Percentiles rank a stretch among this genome's conserved stretches.
Evolutionary conservation across 2,797 vertebrate genomes (phyloP).

Genomic region (Helicolenus hilgendorfi): DNA sequence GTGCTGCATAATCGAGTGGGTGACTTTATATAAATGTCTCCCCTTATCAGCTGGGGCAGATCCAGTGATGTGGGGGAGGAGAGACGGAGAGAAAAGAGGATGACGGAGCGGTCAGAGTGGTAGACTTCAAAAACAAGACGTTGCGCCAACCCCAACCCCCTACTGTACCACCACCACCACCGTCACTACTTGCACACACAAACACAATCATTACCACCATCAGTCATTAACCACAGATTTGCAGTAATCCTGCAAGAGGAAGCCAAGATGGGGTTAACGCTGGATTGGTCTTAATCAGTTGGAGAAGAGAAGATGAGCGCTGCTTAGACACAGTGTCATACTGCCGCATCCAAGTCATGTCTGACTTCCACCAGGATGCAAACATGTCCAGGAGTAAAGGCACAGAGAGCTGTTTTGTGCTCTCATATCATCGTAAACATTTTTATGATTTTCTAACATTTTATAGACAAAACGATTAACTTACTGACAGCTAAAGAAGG

Average conservation of each 20-base stretch:
- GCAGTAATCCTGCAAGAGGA: slow-evolving; percentile 70
- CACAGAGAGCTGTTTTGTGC: neutral
- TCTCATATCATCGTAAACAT: neutral
- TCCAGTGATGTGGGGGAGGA: slow-evolving; percentile 26
- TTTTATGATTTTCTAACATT: neutral
- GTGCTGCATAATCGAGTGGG: slow-evolving; percentile 56
- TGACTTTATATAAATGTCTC: slow-evolving; percentile 42
- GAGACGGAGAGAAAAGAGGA: neutral
- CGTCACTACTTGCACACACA: neutral
- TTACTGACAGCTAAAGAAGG: neutral
- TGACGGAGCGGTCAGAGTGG: slow-evolving; percentile 16
- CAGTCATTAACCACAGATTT: slow-evolving; percentile 76
- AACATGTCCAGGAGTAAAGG: neutral
- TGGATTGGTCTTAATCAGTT: slow-evolving; percentile 80
- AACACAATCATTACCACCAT: slow-evolving; percentile 36
- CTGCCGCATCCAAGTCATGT: slow-evolving; percentile 11
- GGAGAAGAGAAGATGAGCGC: slow-evolving; percentile 46
- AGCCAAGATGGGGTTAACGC: slow-evolving; percentile 74
- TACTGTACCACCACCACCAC: neutral
- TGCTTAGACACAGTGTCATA: slow-evolving; percentile 19
- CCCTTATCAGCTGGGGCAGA: slow-evolving; percentile 21
- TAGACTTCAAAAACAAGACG: slow-evolving; percentile 64
- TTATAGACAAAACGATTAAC: neutral
- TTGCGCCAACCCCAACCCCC: slow-evolving; percentile 13
- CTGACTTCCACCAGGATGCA: slow-evolving; percentile 4